phyloP scores from a whole-genome alignment of 1,140 invertebrate genomes.

The Portunus trituberculatus region DNA sequence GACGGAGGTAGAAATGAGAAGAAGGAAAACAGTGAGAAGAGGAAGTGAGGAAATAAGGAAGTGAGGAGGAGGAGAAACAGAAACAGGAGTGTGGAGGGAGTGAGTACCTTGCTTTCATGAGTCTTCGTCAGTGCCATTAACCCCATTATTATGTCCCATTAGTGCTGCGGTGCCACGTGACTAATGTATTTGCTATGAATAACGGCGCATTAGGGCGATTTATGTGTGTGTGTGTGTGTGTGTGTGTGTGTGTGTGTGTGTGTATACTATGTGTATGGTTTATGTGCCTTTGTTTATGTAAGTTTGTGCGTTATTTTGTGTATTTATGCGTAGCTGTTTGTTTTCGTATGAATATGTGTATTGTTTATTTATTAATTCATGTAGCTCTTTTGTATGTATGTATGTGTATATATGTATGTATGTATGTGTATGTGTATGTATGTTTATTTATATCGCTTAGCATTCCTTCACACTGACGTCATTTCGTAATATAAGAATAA shows the following conservation, averaged over 20 bases:
- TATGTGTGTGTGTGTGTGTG: no score
- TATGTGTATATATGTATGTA: no score
- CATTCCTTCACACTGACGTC: no score
- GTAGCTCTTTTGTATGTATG: no score
- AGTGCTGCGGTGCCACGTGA: neutral
- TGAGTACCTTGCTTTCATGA: neutral
- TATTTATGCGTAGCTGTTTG: neutral
- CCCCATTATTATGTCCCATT: neutral
- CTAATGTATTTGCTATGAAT: slow-evolving; percentile 2
- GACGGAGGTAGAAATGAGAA: neutral
- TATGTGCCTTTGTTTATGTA: neutral
- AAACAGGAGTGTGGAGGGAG: neutral
- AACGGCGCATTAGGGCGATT: neutral
- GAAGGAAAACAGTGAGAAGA: neutral
- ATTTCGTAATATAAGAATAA: no score
- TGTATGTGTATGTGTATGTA: no score
- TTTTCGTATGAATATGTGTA: neutral
- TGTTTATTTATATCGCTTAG: no score
- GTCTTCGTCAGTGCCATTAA: neutral
- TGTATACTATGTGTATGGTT: neutral
- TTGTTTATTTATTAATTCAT: neutral
- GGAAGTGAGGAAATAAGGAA: neutral
- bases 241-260: no score
- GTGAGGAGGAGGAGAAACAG: neutral
- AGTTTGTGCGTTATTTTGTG: no score